Evolutionary conservation across 2,888 invertebrate genomes (phyloP), one percentile per base, ranked within the genome.

Genomic region (Malachius bipustulatus): DNA sequence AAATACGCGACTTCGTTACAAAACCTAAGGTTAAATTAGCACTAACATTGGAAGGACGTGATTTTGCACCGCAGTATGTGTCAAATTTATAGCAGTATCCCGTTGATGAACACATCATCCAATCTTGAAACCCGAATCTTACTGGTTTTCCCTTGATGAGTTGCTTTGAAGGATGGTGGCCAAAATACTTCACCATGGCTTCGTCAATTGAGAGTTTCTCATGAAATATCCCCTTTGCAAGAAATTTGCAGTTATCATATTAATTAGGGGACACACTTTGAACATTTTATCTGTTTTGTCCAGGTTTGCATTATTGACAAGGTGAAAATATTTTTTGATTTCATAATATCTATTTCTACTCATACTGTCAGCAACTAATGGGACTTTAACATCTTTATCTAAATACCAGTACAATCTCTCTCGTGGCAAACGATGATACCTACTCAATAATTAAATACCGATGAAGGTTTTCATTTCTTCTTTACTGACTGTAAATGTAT

Each of bases 281-380:
- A 14, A 31, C 31, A 37, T 35, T 37, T 38, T 37, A 11, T 37
- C 37, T 11, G 19, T 24, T 26, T 32, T 35, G 14, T 35, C 29
- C 14, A 34, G 12, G 24, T 38, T 26, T 3, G 24, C 4, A 32
- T 40, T 40, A 34, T 40, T 37, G 3, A 32, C 11, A 3, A 34
- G 8, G 19, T 40, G 35, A 9, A 37, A 4, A 14, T 26, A 16
- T 16, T 16, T 26, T 30, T 36, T 39, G 29, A 39, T 36, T 27
- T 33, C 36, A 15, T 9, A 8, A 26, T 16, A 39, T 8, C 19
- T 15, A 13, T 36, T 36, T 10, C 33, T 13, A 4, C 27, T 19
- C 34, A 37, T 34, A 9, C 13, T 4, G 1, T 34, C 13, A 14
- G 10, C 12, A 26, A 34, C 27, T 11, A 40, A 16, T 4, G 4